Evolutionary conservation across 2,113 vertebrate genomes (phyloP).

Genomic region (Macroglossus sobrinus): DNA sequence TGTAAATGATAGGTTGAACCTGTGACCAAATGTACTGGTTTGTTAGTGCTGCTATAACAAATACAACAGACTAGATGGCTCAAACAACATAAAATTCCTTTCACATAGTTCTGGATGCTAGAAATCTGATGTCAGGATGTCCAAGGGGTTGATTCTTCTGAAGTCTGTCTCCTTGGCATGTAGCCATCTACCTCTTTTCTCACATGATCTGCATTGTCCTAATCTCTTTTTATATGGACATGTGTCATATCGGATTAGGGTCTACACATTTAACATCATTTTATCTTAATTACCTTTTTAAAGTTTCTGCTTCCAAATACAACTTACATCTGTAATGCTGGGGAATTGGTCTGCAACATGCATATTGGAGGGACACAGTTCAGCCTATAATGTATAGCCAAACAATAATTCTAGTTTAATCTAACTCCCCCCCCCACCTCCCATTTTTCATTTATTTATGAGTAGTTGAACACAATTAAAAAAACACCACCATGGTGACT

Average conservation of each 20-base stretch:
- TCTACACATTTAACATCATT: neutral
- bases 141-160: neutral
- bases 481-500: neutral
- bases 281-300: neutral
- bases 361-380: neutral
- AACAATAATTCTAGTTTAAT: neutral
- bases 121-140: neutral
- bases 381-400: neutral
- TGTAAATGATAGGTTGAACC: neutral
- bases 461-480: neutral
- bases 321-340: neutral
- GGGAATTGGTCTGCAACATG: neutral
- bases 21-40: neutral
- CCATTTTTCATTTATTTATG: neutral
- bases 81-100: neutral
- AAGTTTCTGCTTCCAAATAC: neutral
- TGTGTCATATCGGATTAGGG: neutral
- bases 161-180: neutral
- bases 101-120: neutral
- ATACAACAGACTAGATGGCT: neutral
- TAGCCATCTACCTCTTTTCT: neutral
- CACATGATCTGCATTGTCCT: neutral
- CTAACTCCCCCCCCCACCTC: neutral
- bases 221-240: neutral
- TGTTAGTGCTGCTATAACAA: neutral